A percentile compares a stretch with the other conserved stretches of the same genome.
Conservation (phyloP, 1,140 invertebrate genomes). For the Conopomorpha cramerella region DNA sequence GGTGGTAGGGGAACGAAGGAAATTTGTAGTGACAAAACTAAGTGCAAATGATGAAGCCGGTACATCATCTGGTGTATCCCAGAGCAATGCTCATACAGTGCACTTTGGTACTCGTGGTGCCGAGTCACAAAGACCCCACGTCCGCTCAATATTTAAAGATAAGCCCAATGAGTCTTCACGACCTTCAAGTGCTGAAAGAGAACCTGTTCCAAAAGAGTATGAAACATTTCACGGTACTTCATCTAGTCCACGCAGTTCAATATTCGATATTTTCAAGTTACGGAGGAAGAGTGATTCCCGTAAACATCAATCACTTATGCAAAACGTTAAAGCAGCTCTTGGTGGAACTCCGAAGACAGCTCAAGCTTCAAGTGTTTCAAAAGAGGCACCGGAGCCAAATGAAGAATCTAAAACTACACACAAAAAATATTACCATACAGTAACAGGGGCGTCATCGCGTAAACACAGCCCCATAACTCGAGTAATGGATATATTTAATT, state of each 20-base stretch:
- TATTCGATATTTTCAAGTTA: slow-evolving; percentile 54
- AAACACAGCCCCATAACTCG: slow-evolving; percentile 48
- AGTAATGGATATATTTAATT: slow-evolving; percentile 54
- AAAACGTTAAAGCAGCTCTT: slow-evolving; percentile 23
- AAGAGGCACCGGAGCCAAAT: slow-evolving; percentile 23
- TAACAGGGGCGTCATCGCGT: slow-evolving; percentile 43
- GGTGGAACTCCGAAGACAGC: slow-evolving; percentile 12
- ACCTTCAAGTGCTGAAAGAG: slow-evolving; percentile 41
- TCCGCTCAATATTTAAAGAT: slow-evolving; percentile 48
- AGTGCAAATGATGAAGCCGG: slow-evolving; percentile 31
- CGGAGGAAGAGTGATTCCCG: slow-evolving; percentile 52
- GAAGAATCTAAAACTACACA: slow-evolving; percentile 37
- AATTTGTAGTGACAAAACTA: slow-evolving; percentile 47
- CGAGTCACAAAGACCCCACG: slow-evolving; percentile 46
- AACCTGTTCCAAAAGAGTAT: slow-evolving; percentile 37
- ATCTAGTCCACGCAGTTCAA: slow-evolving; percentile 50
- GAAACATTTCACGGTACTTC: slow-evolving; percentile 54
- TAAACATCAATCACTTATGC: slow-evolving; percentile 38
- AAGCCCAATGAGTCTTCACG: slow-evolving; percentile 28
- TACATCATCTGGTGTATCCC: slow-evolving; percentile 20
- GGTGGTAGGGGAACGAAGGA: slow-evolving; percentile 39
- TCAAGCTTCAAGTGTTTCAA: slow-evolving; percentile 26
- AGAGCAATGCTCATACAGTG: slow-evolving; percentile 44
- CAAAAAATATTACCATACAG: slow-evolving; percentile 53
- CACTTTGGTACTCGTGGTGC: slow-evolving; percentile 50